phyloP scores from a whole-genome alignment of 2,113 vertebrate genomes.

The Nibea coibor region DNA sequence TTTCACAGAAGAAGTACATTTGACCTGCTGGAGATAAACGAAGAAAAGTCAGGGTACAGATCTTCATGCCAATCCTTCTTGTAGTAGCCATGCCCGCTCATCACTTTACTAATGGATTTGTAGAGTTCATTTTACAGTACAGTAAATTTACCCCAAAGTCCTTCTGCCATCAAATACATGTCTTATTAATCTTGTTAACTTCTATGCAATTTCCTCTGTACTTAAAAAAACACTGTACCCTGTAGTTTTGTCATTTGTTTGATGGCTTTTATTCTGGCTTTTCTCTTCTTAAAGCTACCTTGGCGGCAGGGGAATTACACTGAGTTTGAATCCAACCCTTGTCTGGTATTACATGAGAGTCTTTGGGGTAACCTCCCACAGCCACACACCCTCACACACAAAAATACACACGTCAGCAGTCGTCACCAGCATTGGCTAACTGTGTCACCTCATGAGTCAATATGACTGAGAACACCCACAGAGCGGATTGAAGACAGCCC shows the following conservation, averaged over 20 bases:
- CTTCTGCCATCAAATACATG: no score
- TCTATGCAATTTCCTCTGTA: neutral
- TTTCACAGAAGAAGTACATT: no score
- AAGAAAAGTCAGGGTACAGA: no score
- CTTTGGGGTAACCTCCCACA: slow-evolving; percentile 37
- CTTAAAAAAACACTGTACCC: neutral
- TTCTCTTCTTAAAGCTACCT: neutral
- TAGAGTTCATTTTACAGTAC: no score
- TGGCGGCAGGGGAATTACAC: neutral
- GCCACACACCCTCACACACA: slow-evolving; percentile 29
- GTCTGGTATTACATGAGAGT: slow-evolving; percentile 18
- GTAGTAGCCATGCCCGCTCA: no score
- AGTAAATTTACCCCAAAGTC: no score
- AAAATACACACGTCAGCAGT: slow-evolving; percentile 52
- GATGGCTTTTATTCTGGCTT: neutral
- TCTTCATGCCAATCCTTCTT: no score
- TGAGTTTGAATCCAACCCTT: slow-evolving; percentile 18
- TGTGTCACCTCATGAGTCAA: slow-evolving; percentile 67
- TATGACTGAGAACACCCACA: slow-evolving; percentile 67
- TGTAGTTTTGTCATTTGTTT: neutral
- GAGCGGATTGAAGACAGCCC: slow-evolving; percentile 39
- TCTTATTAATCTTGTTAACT: no score
- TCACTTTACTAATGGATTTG: no score
- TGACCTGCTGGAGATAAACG: no score
- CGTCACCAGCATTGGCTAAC: slow-evolving; percentile 57